Percentiles rank a stretch among this genome's conserved stretches.
These are phyloP conservation scores for Sinocyclocheilus maitianheensis DNA, from an alignment of 2,113 vertebrate species.

Conservation along the genomic window DNA sequence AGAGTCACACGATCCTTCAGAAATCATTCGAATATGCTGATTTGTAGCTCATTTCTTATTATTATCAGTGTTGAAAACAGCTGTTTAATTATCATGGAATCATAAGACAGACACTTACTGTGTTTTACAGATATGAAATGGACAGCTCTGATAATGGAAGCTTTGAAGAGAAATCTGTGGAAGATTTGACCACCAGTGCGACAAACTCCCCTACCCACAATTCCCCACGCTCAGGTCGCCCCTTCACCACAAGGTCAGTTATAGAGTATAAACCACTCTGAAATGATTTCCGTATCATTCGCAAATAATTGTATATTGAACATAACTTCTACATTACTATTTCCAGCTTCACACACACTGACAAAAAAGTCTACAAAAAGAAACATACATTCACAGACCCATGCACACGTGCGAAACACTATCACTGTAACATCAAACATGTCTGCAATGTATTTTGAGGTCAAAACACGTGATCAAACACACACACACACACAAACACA, in stretches of 20 bases:
- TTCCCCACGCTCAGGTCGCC: constrained; percentile 70
- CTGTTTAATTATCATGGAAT: not conserved
- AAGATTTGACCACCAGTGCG: constrained; percentile 81
- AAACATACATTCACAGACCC: not conserved
- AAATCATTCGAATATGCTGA: not conserved
- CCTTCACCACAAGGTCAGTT: constrained; percentile 83
- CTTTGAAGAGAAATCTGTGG: constrained; percentile 76
- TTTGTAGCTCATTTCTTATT: not conserved
- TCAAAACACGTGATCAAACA: not conserved
- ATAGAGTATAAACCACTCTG: not conserved
- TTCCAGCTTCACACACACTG: not conserved
- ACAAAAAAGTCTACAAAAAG: not conserved
- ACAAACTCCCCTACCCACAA: constrained; percentile 74
- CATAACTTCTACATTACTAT: not conserved
- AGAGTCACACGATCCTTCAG: not conserved
- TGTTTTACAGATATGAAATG: constrained; percentile 78
- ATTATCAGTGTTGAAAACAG: not conserved
- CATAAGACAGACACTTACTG: not conserved
- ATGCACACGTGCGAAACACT: not conserved
- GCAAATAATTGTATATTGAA: not conserved
- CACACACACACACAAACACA: constrained; percentile 29
- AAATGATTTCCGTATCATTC: not conserved
- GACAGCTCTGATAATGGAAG: constrained; percentile 79
- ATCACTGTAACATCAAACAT: not conserved
- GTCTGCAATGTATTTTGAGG: not conserved